Percentiles rank a stretch among this genome's conserved stretches.
These are phyloP conservation scores for Apaloderma vittatum DNA, from an alignment of 2,113 vertebrate genomes.

Conservation along the genomic window DNA sequence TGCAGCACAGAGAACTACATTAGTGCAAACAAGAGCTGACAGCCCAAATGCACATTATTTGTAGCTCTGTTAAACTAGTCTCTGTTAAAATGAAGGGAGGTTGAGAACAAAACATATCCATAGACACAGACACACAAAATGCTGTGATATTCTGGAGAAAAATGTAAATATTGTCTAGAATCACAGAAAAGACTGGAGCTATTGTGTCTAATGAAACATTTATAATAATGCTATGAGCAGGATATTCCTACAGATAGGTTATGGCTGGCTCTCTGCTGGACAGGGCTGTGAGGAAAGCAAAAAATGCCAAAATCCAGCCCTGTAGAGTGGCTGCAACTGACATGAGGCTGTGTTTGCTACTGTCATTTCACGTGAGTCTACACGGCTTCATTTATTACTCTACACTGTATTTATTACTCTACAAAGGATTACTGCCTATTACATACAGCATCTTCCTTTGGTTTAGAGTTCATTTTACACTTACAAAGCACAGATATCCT, in stretches of 20 bases:
- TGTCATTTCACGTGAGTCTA: not conserved
- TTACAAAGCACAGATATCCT: not conserved
- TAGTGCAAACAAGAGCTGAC: not conserved
- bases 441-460: not conserved
- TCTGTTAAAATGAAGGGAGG: not conserved
- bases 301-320: not conserved
- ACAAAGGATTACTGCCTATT: not conserved
- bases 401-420: not conserved
- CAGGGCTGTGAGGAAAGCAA: not conserved
- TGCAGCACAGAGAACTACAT: not conserved
- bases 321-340: not conserved
- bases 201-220: not conserved
- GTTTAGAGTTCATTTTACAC: not conserved
- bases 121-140: not conserved
- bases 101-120: not conserved
- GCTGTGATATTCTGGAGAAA: not conserved
- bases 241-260: not conserved
- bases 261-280: not conserved
- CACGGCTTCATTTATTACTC: not conserved
- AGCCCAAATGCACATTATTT: not conserved
- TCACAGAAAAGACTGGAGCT: not conserved
- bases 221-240: not conserved
- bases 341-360: not conserved
- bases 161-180: not conserved
- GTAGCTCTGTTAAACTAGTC: not conserved